Percentiles rank a stretch among this genome's conserved stretches.
Evolutionary conservation across 2,113 vertebrate species (phyloP).

Genomic region (Halichoerus grypus): DNA sequence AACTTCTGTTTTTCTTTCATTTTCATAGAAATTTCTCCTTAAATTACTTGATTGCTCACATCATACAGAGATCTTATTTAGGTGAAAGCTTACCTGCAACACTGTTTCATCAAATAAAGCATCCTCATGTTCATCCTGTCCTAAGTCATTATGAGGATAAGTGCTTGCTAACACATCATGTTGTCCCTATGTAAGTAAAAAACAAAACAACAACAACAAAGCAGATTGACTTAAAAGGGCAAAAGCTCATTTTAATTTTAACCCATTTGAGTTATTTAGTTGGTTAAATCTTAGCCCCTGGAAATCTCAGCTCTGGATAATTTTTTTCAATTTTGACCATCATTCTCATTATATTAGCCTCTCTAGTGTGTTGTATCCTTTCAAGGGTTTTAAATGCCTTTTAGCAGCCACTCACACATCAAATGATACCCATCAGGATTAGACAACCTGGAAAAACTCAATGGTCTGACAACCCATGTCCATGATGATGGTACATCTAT

Average conservation of each 20-base stretch:
- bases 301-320: background rate
- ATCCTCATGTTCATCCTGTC: background rate
- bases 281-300: background rate
- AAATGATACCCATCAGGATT: background rate
- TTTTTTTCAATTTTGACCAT: background rate
- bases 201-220: background rate
- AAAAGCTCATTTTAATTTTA: background rate
- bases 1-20: background rate
- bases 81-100: background rate
- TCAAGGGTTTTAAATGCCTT: background rate
- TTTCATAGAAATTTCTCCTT: background rate
- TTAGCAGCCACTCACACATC: background rate
- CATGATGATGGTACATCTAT: background rate
- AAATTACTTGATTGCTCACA: background rate
- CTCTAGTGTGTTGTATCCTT: background rate
- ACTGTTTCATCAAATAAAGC: background rate
- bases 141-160: background rate
- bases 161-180: background rate
- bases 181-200: background rate
- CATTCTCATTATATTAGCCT: background rate
- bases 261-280: background rate
- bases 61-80: background rate
- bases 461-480: background rate
- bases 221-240: background rate
- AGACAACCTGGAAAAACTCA: background rate